phyloP scores from a whole-genome alignment of 2,888 invertebrate genomes.

The Lithophane leautieri region DNA sequence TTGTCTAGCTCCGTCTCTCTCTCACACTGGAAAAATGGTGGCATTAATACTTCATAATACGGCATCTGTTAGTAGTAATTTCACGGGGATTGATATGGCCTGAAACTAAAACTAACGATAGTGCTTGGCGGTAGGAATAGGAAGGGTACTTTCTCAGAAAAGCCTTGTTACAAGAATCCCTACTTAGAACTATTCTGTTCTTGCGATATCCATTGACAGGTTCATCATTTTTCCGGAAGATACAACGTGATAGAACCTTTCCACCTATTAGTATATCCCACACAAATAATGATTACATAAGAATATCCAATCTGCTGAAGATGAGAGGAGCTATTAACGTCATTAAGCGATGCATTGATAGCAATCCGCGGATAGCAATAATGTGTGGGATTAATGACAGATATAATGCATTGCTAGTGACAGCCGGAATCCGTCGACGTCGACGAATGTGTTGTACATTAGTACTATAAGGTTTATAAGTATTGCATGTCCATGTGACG shows the following conservation, averaged over 20 bases:
- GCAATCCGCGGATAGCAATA: constrained; percentile 44
- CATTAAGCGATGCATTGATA: constrained; percentile 50
- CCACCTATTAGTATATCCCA: neutral
- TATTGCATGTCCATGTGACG: too few species aligned
- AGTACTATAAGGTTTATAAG: neutral
- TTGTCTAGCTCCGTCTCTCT: too few species aligned
- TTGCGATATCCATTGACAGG: too few species aligned
- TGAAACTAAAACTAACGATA: neutral
- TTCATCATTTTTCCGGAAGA: neutral
- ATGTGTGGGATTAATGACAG: constrained; percentile 54
- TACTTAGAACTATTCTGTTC: neutral
- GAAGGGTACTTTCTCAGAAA: neutral
- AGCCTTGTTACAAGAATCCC: neutral
- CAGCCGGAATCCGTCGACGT: constrained; percentile 32
- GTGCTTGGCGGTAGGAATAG: neutral
- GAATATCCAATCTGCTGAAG: constrained; percentile 14
- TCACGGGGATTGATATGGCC: neutral
- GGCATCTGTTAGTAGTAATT: neutral
- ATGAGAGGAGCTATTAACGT: constrained; percentile 47
- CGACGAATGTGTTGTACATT: neutral
- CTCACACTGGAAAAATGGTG: too few species aligned
- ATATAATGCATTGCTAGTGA: constrained; percentile 54
- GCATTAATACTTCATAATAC: too few species aligned
- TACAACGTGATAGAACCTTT: neutral
- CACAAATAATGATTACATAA: constrained; percentile 1